These are phyloP conservation scores for Bactericera cockerelli DNA, from an alignment of 1,140 invertebrate species.

Conservation along the genomic window DNA sequence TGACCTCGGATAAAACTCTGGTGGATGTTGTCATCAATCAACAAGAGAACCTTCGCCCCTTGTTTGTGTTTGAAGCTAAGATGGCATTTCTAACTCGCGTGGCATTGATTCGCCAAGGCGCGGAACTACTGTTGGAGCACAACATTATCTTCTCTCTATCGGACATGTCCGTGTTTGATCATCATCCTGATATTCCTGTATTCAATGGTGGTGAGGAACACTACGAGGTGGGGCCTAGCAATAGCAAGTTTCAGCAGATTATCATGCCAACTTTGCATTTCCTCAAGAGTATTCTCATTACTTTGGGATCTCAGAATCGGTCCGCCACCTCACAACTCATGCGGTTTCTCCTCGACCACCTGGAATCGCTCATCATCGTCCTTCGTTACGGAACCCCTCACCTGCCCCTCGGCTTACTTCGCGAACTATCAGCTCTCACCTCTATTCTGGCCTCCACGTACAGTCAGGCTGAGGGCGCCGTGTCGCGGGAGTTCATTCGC, in stretches of 20 bases:
- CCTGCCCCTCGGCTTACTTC: background rate
- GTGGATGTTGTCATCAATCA: conserved; percentile 47
- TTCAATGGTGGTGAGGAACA: conserved; percentile 14
- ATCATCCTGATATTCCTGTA: conserved; percentile 49
- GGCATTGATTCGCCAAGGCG: conserved; percentile 50
- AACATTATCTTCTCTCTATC: conserved; percentile 56
- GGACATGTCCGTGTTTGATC: conserved; percentile 57
- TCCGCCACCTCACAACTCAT: conserved; percentile 2
- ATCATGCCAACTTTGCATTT: conserved; percentile 36
- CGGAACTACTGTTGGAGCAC: conserved; percentile 56
- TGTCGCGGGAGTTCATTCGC: background rate
- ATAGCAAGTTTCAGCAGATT: conserved; percentile 35
- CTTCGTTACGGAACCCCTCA: background rate
- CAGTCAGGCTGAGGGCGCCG: background rate
- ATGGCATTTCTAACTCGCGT: conserved; percentile 65
- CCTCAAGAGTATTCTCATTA: conserved; percentile 14
- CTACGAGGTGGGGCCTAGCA: conserved; percentile 32
- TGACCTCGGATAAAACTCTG: conserved; percentile 55
- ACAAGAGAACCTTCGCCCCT: conserved; percentile 47
- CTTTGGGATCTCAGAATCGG: background rate
- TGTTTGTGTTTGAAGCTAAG: conserved; percentile 79
- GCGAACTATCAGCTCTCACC: background rate
- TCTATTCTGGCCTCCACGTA: background rate
- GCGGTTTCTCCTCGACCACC: background rate
- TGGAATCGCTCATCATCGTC: background rate